Percentiles rank a stretch among this genome's conserved stretches.
phyloP scores from a whole-genome alignment of 1,140 invertebrate species.

The Conopomorpha cramerella region DNA sequence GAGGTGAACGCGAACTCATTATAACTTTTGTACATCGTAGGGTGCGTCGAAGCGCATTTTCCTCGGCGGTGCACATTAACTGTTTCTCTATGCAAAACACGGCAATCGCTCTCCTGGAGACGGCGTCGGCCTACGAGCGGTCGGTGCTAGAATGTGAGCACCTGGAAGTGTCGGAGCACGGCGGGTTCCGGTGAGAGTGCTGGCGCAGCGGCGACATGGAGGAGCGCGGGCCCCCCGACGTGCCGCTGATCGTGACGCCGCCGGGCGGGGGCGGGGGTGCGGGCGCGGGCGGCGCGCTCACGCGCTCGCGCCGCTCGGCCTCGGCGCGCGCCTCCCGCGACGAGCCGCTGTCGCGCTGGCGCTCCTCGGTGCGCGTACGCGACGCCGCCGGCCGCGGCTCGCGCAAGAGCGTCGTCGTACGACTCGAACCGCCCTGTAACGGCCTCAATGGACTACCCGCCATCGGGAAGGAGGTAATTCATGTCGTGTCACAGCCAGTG shows the following conservation, averaged over 20 bases:
- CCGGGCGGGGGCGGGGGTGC: slow-evolving; percentile 18
- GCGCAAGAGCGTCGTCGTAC: slow-evolving; percentile 63
- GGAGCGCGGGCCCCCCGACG: slow-evolving; percentile 41
- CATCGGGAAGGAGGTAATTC: slow-evolving; percentile 61
- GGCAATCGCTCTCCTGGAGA: slow-evolving; percentile 48
- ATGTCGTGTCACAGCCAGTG: too few relatives aligned
- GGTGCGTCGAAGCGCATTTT: too few relatives aligned
- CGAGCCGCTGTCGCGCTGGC: slow-evolving; percentile 50
- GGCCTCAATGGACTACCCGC: slow-evolving; percentile 57
- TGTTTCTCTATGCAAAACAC: slow-evolving; percentile 53
- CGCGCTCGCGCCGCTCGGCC: slow-evolving; percentile 30
- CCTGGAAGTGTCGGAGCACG: slow-evolving; percentile 41
- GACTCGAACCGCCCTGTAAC: slow-evolving; percentile 65
- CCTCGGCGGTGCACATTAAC: slow-evolving; percentile 20
- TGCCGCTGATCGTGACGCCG: slow-evolving; percentile 48
- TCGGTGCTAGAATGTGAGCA: slow-evolving; percentile 53
- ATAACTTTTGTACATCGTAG: too few relatives aligned
- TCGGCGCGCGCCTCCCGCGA: slow-evolving; percentile 42
- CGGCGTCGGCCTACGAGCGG: slow-evolving; percentile 40
- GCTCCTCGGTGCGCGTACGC: slow-evolving; percentile 63
- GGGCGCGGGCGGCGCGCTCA: slow-evolving; percentile 24
- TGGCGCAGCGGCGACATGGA: slow-evolving; percentile 49
- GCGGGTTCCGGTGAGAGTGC: slow-evolving; percentile 51
- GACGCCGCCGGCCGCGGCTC: slow-evolving; percentile 65
- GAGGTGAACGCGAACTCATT: too few relatives aligned